Base-by-base conservation (phyloP, 2,113 vertebrate species). In the Notothenia coriiceps region DNA sequence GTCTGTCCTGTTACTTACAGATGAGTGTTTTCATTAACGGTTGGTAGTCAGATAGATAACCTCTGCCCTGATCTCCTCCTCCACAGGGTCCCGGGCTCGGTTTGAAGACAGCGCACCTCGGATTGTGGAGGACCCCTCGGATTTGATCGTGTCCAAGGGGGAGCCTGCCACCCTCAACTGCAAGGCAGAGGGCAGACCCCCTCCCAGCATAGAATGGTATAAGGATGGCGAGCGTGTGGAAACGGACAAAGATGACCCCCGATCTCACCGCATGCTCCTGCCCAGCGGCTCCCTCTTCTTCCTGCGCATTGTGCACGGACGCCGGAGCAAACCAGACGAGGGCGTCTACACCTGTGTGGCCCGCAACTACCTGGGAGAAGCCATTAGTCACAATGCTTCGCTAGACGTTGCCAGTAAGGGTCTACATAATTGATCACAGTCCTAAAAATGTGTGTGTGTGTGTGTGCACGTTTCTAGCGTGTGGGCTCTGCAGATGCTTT, bases 201-300 rank as follows among this genome's bases (percentile, higher is more conserved):
- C 57, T 5, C 95, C 95, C 11, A 76, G 10, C 0, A 85, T 95
- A 25, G 97, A 99, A 87, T 99, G 98, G 98, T 99, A 98, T 85
- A 99, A 99, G 83, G 98, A 95, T 0, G 98, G 97, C 0, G 97
- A 99, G 73, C 91, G 97, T 13, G 98, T 99, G 80, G 98, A 99
- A 55, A 99, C 98, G 0, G 97, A 99, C 92, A 97, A 95, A 83
- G 98, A 99, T 68, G 98, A 99, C 74, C 96, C 97, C 0, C 97
- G 97, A 10, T 97, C 98, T 0, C 98, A 99, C 80, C 96, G 98
- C 70, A 99, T 99, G 98, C 96, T 99, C 67, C 95, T 99, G 81
- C 98, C 98, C 93, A 99, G 97, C 55, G 98, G 98, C 79, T 98
- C 98, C 51, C 92, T 99, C 46, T 99, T 99, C 94, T 99, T 99